phyloP scores from a whole-genome alignment of 2,888 invertebrate genomes.

The Elysia crispata region DNA sequence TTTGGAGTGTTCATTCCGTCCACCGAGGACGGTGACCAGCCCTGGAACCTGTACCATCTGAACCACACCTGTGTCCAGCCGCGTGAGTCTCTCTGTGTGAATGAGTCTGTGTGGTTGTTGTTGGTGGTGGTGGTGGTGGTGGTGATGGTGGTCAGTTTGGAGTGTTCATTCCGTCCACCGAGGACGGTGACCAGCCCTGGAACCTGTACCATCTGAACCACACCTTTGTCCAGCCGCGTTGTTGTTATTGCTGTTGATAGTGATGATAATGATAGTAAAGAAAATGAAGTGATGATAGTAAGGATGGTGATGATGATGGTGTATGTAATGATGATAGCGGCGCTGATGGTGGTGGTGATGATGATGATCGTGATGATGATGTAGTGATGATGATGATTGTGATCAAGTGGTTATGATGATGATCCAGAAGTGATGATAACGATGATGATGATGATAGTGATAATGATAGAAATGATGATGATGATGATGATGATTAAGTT shows the following conservation, averaged over 20 bases:
- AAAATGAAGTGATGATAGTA: slow-evolving; percentile 81
- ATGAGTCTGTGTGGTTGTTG: slow-evolving; percentile 1
- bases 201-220: slow-evolving; percentile 94
- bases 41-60: slow-evolving; percentile 91
- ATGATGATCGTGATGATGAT: no score
- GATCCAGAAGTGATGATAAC: no score
- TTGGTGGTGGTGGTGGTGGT: neutral
- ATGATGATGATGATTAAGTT: no score
- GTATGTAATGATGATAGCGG: no score
- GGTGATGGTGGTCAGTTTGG: neutral
- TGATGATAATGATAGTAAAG: neutral
- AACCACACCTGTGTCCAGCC: slow-evolving; percentile 92
- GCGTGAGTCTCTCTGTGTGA: slow-evolving; percentile 76
- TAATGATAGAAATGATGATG: no score
- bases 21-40: slow-evolving; percentile 91
- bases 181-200: slow-evolving; percentile 92
- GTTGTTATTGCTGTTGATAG: neutral
- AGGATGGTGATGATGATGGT: slow-evolving; percentile 93
- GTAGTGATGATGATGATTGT: no score
- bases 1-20: slow-evolving; percentile 81
- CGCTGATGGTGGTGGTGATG: no score
- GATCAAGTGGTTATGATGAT: no score
- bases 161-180: slow-evolving; percentile 84
- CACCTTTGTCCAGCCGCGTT: slow-evolving; percentile 86
- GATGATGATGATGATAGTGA: no score